Evolutionary conservation across 2,113 vertebrate genomes (phyloP).

Genomic region (Motacilla tschutschensis): DNA sequence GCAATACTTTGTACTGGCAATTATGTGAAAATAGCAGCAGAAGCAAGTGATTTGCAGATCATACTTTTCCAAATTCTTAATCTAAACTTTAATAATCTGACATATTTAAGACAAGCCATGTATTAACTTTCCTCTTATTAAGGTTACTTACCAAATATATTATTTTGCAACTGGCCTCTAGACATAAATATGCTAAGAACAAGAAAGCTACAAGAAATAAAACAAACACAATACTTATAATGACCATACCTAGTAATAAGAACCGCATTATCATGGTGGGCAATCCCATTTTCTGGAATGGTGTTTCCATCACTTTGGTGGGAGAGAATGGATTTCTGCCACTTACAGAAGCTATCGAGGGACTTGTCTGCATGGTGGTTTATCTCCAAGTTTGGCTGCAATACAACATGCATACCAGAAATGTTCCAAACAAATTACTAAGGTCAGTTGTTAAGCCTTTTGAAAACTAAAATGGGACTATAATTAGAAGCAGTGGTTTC

Average conservation of each 20-base stretch:
- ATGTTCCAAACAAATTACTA: constrained; percentile 85
- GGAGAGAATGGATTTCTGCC: constrained; percentile 98
- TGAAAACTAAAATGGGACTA: constrained; percentile 80
- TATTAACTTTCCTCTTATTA: constrained; percentile 14
- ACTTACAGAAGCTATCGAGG: constrained; percentile 99
- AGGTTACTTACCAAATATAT: neutral
- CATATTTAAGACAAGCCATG: constrained; percentile 20
- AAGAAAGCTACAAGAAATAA: constrained; percentile 61
- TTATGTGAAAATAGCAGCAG: neutral
- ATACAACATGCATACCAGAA: constrained; percentile 82
- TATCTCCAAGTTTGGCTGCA: constrained; percentile 98
- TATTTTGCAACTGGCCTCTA: constrained; percentile 1
- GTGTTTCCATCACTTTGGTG: constrained; percentile 97
- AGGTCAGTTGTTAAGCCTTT: constrained; percentile 80
- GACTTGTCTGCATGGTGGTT: constrained; percentile 99
- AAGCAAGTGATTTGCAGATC: neutral
- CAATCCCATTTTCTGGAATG: constrained; percentile 97
- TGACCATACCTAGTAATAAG: constrained; percentile 95
- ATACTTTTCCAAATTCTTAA: constrained; percentile 8
- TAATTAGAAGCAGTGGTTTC: constrained; percentile 81
- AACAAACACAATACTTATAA: constrained; percentile 76
- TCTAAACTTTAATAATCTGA: constrained; percentile 11
- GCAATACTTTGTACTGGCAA: neutral
- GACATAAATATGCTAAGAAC: constrained; percentile 26
- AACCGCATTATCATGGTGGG: constrained; percentile 98